Percentiles rank a stretch among this genome's conserved stretches.
Evolutionary conservation across 2,888 invertebrate species (phyloP).

Genomic region (Synergus itoensis): DNA sequence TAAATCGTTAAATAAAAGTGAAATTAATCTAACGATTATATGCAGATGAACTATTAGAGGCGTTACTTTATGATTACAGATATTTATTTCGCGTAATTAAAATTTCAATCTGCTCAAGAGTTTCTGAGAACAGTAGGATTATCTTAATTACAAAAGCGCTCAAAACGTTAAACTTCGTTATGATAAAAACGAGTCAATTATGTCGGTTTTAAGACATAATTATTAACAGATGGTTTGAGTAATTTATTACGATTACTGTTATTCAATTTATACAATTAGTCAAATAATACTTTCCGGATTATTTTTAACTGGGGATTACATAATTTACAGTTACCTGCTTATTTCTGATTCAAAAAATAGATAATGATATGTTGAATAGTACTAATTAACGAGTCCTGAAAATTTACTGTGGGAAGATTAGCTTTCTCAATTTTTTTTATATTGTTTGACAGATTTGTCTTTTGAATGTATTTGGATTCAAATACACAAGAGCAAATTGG

Average conservation of each 20-base stretch:
- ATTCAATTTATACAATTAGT: neutral
- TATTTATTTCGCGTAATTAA: constrained; percentile 2
- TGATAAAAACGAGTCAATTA: neutral
- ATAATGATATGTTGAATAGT: neutral
- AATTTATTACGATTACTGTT: neutral
- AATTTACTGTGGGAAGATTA: neutral
- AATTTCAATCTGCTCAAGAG: neutral
- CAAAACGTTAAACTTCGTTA: neutral
- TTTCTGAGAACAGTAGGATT: neutral
- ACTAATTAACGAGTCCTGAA: neutral
- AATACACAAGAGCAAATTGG: neutral
- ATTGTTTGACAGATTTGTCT: neutral
- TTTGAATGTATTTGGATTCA: neutral
- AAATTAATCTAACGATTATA: neutral
- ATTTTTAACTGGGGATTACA: neutral
- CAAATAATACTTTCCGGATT: neutral
- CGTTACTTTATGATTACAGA: neutral
- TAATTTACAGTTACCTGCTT: neutral
- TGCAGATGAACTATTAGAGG: neutral
- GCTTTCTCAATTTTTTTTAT: neutral
- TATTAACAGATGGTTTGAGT: neutral
- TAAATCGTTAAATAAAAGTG: neutral
- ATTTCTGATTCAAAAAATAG: neutral
- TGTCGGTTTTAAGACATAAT: neutral
- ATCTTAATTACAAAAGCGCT: neutral